Conservation (phyloP, 2,113 vertebrate genomes). For the Drymodes brunneopygia region DNA sequence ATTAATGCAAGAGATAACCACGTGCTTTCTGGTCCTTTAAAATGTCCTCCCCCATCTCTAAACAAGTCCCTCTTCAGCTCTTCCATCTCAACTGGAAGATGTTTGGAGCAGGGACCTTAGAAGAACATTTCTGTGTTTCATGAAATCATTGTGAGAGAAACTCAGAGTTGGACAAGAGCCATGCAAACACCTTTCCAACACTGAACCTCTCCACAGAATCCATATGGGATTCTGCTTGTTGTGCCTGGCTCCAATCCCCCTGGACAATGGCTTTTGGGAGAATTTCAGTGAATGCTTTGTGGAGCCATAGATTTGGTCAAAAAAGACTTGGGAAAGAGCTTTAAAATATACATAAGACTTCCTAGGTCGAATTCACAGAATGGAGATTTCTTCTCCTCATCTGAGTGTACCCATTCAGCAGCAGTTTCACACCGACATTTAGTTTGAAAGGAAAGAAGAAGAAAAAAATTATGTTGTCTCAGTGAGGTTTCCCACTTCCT, state of each 20-base stretch:
- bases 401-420: not conserved
- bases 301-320: not conserved
- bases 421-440: conserved; percentile 24
- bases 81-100: not conserved
- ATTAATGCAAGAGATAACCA: not conserved
- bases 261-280: not conserved
- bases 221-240: accelerated
- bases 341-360: not conserved
- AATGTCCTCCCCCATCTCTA: not conserved
- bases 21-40: not conserved
- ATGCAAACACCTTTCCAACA: not conserved
- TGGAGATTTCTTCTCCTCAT: not conserved
- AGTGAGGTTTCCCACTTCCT: conserved; percentile 52
- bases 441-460: not conserved
- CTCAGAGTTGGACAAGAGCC: not conserved
- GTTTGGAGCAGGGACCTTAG: not conserved
- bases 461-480: not conserved
- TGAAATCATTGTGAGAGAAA: not conserved
- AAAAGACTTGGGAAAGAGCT: not conserved
- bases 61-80: not conserved
- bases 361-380: not conserved
- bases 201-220: not conserved
- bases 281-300: not conserved
- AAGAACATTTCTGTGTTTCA: not conserved
- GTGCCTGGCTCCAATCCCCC: not conserved